Evolutionary conservation across 2,113 vertebrate genomes (phyloP).

Genomic region (Microtus montanus): DNA sequence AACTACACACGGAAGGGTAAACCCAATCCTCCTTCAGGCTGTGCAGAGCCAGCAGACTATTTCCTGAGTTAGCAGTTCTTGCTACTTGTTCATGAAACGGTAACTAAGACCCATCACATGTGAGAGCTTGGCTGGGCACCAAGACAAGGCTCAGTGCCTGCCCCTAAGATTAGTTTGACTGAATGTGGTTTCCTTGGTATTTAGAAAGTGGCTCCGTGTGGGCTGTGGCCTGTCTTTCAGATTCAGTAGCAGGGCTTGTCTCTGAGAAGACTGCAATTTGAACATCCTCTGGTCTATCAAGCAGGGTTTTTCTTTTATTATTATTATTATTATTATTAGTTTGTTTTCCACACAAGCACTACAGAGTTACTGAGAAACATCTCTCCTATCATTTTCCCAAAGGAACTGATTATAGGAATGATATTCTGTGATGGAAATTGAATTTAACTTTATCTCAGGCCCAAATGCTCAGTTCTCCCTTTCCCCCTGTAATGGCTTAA

Average conservation of each 20-base stretch:
- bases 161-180: not conserved
- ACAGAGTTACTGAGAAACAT: not conserved
- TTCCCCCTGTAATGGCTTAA: constrained; percentile 65
- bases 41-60: not conserved
- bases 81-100: not conserved
- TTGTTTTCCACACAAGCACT: not conserved
- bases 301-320: not conserved
- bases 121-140: not conserved
- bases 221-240: not conserved
- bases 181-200: not conserved
- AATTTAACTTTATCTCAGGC: constrained; percentile 66
- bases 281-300: not conserved
- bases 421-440: constrained; percentile 49
- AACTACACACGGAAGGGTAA: not conserved
- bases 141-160: not conserved
- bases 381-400: constrained; percentile 29
- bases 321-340: not conserved
- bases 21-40: not conserved
- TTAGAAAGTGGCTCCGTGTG: not conserved
- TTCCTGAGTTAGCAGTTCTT: not conserved
- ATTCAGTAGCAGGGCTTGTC: not conserved
- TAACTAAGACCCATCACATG: not conserved
- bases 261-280: not conserved
- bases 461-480: constrained; percentile 41
- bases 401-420: constrained; percentile 69